phyloP scores from a whole-genome alignment of 2,113 vertebrate genomes.

The Antigone vipio region DNA sequence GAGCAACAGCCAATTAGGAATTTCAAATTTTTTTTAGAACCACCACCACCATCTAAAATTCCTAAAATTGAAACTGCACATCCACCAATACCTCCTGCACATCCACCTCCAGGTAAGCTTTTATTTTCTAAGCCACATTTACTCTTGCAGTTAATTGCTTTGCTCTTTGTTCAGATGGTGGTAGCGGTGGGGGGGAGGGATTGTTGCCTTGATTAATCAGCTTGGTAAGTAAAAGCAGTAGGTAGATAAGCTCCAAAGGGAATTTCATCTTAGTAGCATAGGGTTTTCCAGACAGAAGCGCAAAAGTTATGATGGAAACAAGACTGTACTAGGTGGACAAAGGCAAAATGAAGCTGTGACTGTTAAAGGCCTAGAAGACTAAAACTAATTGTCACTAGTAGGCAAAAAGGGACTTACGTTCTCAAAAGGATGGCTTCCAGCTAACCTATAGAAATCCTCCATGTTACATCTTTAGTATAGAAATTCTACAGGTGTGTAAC shows the following conservation, averaged over 20 bases:
- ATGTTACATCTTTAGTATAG: background rate
- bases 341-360: background rate
- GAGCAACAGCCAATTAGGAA: background rate
- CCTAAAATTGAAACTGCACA: slow-evolving; percentile 89
- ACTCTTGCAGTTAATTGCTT: background rate
- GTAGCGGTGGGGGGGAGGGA: background rate
- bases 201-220: background rate
- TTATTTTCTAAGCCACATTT: background rate
- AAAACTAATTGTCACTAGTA: background rate
- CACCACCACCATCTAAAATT: slow-evolving; percentile 90
- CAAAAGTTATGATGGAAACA: background rate
- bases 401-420: background rate
- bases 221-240: background rate
- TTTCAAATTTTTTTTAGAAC: slow-evolving; percentile 78
- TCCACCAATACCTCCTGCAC: slow-evolving; percentile 88
- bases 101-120: slow-evolving; percentile 88
- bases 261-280: background rate
- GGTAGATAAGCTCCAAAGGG: background rate
- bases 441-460: background rate
- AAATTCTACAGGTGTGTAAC: background rate
- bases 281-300: background rate
- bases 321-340: background rate
- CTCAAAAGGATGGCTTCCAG: background rate
- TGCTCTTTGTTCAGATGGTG: background rate
- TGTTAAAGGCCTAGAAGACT: background rate